phyloP scores from a whole-genome alignment of 2,797 vertebrate genomes.

The Poecile montanus region DNA sequence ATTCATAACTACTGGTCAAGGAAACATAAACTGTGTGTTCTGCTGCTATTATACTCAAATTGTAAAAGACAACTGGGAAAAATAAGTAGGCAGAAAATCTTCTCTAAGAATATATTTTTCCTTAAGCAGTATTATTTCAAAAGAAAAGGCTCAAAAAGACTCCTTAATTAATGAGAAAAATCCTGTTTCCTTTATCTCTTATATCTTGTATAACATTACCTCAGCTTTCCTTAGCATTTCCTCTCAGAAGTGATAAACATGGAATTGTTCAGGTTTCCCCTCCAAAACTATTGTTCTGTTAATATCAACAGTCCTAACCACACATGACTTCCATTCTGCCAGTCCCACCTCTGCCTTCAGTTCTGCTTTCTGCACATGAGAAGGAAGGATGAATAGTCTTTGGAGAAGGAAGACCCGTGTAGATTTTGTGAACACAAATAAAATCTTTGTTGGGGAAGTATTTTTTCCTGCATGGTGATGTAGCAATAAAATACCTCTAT shows the following conservation, averaged over 20 bases:
- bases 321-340: not conserved
- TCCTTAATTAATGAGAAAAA: not conserved
- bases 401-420: not conserved
- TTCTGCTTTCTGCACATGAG: not conserved
- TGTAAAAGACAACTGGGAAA: not conserved
- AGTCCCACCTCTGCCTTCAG: not conserved
- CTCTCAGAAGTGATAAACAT: not conserved
- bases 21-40: not conserved
- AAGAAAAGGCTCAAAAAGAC: not conserved
- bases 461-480: not conserved
- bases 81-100: not conserved
- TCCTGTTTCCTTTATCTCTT: not conserved
- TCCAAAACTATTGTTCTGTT: not conserved
- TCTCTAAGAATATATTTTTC: not conserved
- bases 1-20: not conserved
- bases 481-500: not conserved
- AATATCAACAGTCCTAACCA: not conserved
- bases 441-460: not conserved
- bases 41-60: not conserved
- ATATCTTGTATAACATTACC: not conserved
- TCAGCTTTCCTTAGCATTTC: not conserved
- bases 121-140: not conserved
- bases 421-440: not conserved
- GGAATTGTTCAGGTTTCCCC: not conserved
- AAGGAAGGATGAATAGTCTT: not conserved